These are phyloP conservation scores for Drosophila cyrtoloma DNA, from an alignment of 2,888 invertebrate species.

Conservation along the genomic window DNA sequence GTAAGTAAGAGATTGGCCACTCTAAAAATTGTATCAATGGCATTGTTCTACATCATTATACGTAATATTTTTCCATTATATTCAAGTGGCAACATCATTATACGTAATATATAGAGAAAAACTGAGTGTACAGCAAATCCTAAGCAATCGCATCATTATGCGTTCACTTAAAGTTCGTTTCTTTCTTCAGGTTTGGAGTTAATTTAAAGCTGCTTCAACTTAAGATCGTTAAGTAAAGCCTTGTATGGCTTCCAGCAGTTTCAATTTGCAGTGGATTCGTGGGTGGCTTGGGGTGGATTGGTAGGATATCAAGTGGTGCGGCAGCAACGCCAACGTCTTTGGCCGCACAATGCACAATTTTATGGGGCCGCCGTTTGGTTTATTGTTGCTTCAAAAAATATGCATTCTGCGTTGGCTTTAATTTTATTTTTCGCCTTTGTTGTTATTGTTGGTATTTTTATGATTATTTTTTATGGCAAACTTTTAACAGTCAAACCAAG, in stretches of 20 bases:
- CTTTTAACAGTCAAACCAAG: slow-evolving; percentile 24
- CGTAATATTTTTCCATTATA: not conserved
- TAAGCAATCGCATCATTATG: not conserved
- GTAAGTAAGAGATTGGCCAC: not conserved
- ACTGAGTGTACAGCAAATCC: not conserved
- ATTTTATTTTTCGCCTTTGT: slow-evolving; percentile 23
- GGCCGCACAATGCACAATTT: slow-evolving; percentile 41
- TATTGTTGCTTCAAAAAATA: slow-evolving; percentile 42
- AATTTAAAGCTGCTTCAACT: not conserved
- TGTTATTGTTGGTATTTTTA: slow-evolving; percentile 22
- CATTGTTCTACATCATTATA: not conserved
- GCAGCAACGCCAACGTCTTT: slow-evolving; percentile 13
- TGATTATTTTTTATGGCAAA: slow-evolving; percentile 37
- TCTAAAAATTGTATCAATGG: not conserved
- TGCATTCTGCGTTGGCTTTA: slow-evolving; percentile 46
- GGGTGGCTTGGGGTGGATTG: slow-evolving; percentile 1
- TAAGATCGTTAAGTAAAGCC: slow-evolving; percentile 9
- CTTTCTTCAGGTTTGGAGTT: not conserved
- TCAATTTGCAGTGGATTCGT: slow-evolving; percentile 6
- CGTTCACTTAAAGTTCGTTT: not conserved
- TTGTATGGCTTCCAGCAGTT: slow-evolving; percentile 13
- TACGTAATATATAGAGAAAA: not conserved
- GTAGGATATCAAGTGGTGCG: slow-evolving; percentile 19
- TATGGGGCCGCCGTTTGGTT: slow-evolving; percentile 32
- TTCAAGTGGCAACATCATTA: not conserved